Evolutionary conservation across 2,113 vertebrate genomes (phyloP), one percentile per base, ranked within the genome.

Genomic region (Felis chaus): DNA sequence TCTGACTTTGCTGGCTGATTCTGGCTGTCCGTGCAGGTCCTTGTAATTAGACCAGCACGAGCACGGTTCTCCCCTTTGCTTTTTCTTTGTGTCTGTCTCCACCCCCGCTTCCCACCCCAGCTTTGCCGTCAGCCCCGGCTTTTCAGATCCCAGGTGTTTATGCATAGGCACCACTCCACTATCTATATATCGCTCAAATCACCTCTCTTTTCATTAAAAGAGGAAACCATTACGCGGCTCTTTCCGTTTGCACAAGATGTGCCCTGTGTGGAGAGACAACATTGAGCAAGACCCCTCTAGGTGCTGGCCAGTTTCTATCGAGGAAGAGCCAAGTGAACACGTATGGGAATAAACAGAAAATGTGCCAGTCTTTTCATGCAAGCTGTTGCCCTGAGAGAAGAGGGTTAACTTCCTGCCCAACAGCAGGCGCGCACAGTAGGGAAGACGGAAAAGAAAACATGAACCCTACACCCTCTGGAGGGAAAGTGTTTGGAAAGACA

Each of bases 401-500:
- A 92, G 31, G 36, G 16, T 63, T 91, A 48, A 80, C 68, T 97
- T 96, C 96, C 95, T 97, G 91, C 36, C 69, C 97, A 80, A 50
- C 92, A 94, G 97, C 86, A 91, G 88, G 95, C 89, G 61, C 23
- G 25, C 94, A 65, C 91, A 45, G 79, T 50, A 21, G 90, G 95
- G 79, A 87, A 50, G 48, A 82, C 0, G 0, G 31, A 61, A 91
- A 61, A 80, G 94, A 96, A 96, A 78, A 95, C 18, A 57, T 0
- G 33, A 91, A 74, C 71, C 45, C 71, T 18, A 63, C 89, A 69
- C 76, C 45, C 84, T 83, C n/a, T 13, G 48, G 31, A 93, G 61
- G 41, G 83, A 71, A 91, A 92, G 69, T 89, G 39, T 96, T 97
- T 98, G 88, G 80, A 92, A 96, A 96, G 84, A 89, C 97, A 96